Conservation (phyloP, 1,140 invertebrate genomes). For the Leptinotarsa defecta region DNA sequence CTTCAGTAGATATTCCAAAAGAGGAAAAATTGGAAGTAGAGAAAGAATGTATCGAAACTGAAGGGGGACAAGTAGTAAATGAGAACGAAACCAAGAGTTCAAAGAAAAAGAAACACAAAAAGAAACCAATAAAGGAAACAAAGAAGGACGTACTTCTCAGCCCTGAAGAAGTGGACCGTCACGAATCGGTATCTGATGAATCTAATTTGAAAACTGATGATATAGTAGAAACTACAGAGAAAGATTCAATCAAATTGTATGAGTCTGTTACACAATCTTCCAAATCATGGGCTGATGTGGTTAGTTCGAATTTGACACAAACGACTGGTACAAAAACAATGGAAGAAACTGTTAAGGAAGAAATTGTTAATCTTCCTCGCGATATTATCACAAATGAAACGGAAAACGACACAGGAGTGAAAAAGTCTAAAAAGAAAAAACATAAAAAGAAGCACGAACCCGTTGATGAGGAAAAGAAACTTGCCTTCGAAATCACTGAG, state of each 20-base stretch:
- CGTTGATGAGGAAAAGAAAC: conserved; percentile 14
- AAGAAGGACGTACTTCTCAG: not conserved
- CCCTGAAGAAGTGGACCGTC: not conserved
- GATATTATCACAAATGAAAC: not conserved
- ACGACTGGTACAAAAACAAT: not conserved
- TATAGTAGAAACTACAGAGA: not conserved
- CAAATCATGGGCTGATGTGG: conserved; percentile 23
- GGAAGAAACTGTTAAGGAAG: not conserved
- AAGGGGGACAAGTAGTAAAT: not conserved
- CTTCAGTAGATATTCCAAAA: not conserved
- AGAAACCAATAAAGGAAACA: not conserved
- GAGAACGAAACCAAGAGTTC: conserved; percentile 15
- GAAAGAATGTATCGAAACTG: not conserved
- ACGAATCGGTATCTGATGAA: not conserved
- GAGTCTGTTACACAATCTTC: not conserved
- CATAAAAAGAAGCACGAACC: conserved; percentile 29
- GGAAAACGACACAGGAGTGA: not conserved
- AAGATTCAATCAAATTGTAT: not conserved
- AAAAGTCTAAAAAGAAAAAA: conserved; percentile 23
- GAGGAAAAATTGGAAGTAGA: not conserved
- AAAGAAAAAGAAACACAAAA: conserved; percentile 16
- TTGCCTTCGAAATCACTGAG: not conserved
- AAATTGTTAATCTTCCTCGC: not conserved
- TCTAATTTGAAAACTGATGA: not conserved
- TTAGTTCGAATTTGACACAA: conserved; percentile 14